Base-by-base conservation (phyloP, 2,888 invertebrate genomes). In the Philopedon plagiatum region DNA sequence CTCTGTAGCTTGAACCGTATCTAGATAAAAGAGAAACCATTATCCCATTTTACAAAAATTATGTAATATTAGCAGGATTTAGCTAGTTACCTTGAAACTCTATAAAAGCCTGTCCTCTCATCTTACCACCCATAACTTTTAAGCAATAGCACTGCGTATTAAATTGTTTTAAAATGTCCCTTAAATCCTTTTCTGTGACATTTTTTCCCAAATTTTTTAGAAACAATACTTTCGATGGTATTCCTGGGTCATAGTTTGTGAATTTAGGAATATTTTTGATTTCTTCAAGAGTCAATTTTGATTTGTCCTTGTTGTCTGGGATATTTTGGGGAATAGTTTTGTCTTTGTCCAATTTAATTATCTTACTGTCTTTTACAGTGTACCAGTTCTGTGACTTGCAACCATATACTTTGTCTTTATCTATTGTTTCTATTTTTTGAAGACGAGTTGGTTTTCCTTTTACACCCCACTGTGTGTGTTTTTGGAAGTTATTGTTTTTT, bases 41-140 rank as follows among this genome's bases (percentile, higher is more conserved):
- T n/a, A n/a, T n/a, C n/a, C n/a, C n/a, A n/a, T n/a, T n/a, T n/a
- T n/a, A n/a, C n/a, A n/a, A n/a, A n/a, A n/a, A n/a, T n/a, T n/a
- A n/a, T n/a, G n/a, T n/a, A n/a, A n/a, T n/a, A n/a, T n/a, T n/a
- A n/a, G 13, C 9, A 61, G 2, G 13, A 18, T 18, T n/a, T 5
- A 29, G 13, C 1, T 18, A 67, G 80, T 80, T 83, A 90, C 90
- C 83, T 80, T 84, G 82, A 77, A 90, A 89, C 34, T 86, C 84
- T 1, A 89, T 85, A 83, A 90, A 90, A 0, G 89, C 90, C 78
- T 90, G 90, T 5, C 90, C 90, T 72, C 86, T 85, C 89, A 90
- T 89, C 68, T 86, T 86, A 0, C 90, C 90, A 0, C 84, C 83
- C 87, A 90, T 85, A 37, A 89, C 76, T 62, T 86, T 82, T 70